Percentiles rank a stretch among this genome's conserved stretches.
These are phyloP conservation scores for Zaprionus lineosus DNA, from an alignment of 2,888 invertebrate genomes.

Conservation along the genomic window DNA sequence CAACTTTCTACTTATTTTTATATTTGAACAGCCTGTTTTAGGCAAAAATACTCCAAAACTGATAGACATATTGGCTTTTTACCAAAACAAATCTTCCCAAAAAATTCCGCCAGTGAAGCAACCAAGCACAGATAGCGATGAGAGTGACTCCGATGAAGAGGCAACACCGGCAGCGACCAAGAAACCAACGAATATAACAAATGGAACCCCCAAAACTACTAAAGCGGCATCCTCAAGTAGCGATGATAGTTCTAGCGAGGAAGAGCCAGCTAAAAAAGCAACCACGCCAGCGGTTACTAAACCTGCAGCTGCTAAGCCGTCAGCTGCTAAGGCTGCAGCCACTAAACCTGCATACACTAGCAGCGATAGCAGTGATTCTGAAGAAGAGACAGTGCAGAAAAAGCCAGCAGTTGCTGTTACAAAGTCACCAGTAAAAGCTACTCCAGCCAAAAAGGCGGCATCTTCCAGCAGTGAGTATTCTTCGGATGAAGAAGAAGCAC, in stretches of 20 bases:
- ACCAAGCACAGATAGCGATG: slow-evolving; percentile 60
- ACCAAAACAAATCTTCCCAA: slow-evolving; percentile 84
- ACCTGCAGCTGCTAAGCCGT: slow-evolving; percentile 10
- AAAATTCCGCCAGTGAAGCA: slow-evolving; percentile 81
- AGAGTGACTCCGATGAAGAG: slow-evolving; percentile 50
- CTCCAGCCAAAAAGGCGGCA: slow-evolving; percentile 22
- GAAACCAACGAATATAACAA: slow-evolving; percentile 29
- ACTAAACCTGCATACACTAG: slow-evolving; percentile 48
- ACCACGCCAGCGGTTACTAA: slow-evolving; percentile 40
- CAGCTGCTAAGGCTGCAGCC: slow-evolving; percentile 66
- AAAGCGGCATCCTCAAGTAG: slow-evolving; percentile 31
- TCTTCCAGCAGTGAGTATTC: slow-evolving; percentile 65
- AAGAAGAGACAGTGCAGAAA: slow-evolving; percentile 36
- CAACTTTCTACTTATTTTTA: slow-evolving; percentile 14
- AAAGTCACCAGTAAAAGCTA: slow-evolving; percentile 24
- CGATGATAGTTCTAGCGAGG: slow-evolving; percentile 49
- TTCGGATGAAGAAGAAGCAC: slow-evolving; percentile 74
- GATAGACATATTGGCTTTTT: slow-evolving; percentile 85
- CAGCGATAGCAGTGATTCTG: slow-evolving; percentile 72
- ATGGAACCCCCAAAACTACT: slow-evolving; percentile 40
- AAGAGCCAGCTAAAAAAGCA: slow-evolving; percentile 31
- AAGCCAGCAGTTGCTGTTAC: slow-evolving; percentile 5
- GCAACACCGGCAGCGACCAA: slow-evolving; percentile 11
- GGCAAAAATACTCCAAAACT: slow-evolving; percentile 87
- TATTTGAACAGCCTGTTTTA: slow-evolving; percentile 85